Conservation (phyloP, 2,113 vertebrate genomes). For the Tautogolabrus adspersus region DNA sequence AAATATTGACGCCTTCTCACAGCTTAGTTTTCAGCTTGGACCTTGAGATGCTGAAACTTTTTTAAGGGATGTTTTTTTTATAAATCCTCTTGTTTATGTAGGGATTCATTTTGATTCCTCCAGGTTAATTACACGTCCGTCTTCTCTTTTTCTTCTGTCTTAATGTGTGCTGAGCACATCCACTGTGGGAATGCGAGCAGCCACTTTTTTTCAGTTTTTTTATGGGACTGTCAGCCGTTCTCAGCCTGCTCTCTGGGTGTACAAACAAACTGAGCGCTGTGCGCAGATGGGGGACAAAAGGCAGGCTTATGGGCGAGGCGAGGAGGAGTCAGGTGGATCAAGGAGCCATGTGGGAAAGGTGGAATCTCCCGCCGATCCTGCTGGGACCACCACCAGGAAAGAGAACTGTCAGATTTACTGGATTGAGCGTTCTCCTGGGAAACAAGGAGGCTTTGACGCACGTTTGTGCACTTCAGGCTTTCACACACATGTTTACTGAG, state of each 20-base stretch:
- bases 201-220: not conserved
- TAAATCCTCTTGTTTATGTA: constrained; percentile 17
- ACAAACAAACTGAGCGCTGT: constrained; percentile 66
- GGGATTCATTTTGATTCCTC: constrained; percentile 36
- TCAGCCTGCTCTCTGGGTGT: constrained; percentile 58
- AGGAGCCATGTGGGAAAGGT: constrained; percentile 80
- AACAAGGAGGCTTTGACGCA: constrained; percentile 60
- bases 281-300: constrained; percentile 64
- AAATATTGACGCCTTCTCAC: too few species aligned
- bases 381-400: constrained; percentile 74
- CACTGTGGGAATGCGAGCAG: constrained; percentile 58
- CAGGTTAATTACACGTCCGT: constrained; percentile 37
- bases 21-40: too few species aligned
- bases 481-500: constrained; percentile 34
- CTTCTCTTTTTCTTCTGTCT: not conserved
- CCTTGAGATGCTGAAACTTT: too few species aligned
- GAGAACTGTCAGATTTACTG: constrained; percentile 69
- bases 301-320: constrained; percentile 72
- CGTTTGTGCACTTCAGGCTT: not conserved
- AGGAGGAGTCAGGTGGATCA: constrained; percentile 75
- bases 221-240: constrained; percentile 61
- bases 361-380: constrained; percentile 76
- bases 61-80: too few species aligned
- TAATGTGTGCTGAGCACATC: constrained; percentile 13
- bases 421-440: constrained; percentile 80